Evolutionary conservation across 2,113 vertebrate genomes (phyloP).

Genomic region (Vicugna pacos): DNA sequence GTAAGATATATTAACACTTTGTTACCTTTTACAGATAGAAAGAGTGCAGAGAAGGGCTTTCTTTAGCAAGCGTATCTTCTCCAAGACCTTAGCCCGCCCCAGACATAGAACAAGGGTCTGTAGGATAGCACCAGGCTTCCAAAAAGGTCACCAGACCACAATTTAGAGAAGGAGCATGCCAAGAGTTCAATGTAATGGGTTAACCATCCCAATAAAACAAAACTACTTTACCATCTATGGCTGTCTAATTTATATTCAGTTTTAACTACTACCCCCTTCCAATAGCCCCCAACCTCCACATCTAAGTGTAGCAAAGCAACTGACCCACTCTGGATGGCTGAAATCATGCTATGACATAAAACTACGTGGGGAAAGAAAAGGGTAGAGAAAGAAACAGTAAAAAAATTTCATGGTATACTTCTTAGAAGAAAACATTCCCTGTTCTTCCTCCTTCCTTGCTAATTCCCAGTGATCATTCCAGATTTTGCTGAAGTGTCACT

Average conservation of each 20-base stretch:
- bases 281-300: not conserved
- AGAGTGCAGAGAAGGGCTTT: not conserved
- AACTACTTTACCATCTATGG: not conserved
- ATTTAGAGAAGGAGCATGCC: not conserved
- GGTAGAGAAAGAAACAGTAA: not conserved
- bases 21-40: not conserved
- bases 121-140: not conserved
- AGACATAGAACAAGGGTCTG: not conserved
- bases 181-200: constrained; percentile 7
- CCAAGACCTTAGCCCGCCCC: not conserved
- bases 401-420: not conserved
- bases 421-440: not conserved
- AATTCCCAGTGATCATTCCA: not conserved
- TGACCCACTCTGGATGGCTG: not conserved
- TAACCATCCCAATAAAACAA: constrained; percentile 2
- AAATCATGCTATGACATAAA: not conserved
- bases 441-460: not conserved
- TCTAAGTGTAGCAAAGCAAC: not conserved
- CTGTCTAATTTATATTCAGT: not conserved
- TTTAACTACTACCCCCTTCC: not conserved
- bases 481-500: not conserved
- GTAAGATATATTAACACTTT: not conserved
- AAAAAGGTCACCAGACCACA: constrained; percentile 19
- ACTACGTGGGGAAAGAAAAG: not conserved
- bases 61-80: not conserved